Percentiles rank a stretch among this genome's conserved stretches.
These are phyloP conservation scores for Rhinolophus sinicus DNA, from an alignment of 2,113 vertebrate genomes.

Conservation along the genomic window DNA sequence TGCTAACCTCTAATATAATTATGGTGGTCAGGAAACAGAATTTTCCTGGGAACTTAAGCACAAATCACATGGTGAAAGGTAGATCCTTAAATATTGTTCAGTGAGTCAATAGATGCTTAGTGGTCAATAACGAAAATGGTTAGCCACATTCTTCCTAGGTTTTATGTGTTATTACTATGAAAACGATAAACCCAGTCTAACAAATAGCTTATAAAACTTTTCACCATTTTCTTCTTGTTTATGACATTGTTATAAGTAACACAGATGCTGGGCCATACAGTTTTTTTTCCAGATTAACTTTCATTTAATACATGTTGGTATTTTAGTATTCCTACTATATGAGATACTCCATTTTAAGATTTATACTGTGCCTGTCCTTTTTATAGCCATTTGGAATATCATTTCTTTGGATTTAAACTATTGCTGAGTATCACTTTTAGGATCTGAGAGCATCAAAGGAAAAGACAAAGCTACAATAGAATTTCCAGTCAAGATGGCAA, in stretches of 20 bases:
- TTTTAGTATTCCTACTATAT: neutral
- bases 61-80: neutral
- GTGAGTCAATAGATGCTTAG: neutral
- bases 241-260: neutral
- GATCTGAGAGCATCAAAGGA: too few species aligned
- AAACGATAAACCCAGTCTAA: neutral
- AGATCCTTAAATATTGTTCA: neutral
- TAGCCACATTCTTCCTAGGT: neutral
- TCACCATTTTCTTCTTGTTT: neutral
- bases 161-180: neutral
- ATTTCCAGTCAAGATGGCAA: too few species aligned
- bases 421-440: too few species aligned
- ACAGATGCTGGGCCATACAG: neutral
- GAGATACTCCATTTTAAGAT: neutral
- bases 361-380: neutral
- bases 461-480: too few species aligned
- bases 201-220: neutral
- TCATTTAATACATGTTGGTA: neutral
- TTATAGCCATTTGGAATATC: neutral
- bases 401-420: too few species aligned
- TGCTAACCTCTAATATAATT: neutral
- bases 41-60: neutral
- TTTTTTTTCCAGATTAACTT: neutral
- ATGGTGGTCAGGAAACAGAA: neutral
- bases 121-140: neutral